Evolutionary conservation across 1,140 invertebrate species (phyloP).

Genomic region (Musca vetustissima): DNA sequence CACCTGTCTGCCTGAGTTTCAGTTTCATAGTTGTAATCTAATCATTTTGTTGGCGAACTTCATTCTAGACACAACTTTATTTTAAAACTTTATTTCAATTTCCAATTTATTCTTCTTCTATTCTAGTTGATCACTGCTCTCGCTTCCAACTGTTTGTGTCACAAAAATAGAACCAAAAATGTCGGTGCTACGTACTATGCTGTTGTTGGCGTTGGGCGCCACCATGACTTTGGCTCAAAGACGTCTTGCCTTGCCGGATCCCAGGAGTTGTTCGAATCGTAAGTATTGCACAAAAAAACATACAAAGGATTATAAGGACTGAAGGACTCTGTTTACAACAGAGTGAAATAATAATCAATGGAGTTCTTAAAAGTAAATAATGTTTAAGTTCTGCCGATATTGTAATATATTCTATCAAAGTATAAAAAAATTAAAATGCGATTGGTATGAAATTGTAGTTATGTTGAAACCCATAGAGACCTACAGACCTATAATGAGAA

Average conservation of each 20-base stretch:
- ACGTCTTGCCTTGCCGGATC: conserved; percentile 82
- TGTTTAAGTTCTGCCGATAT: no score
- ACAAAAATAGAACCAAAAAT: conserved; percentile 30
- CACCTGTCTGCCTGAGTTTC: no score
- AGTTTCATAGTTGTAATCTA: not conserved
- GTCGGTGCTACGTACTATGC: conserved; percentile 52
- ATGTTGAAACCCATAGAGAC: no score
- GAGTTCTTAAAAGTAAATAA: no score
- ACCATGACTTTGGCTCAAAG: conserved; percentile 75
- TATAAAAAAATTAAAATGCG: no score
- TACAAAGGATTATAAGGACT: not conserved
- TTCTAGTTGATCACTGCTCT: conserved; percentile 20
- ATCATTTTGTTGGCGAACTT: conserved; percentile 19
- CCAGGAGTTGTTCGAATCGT: conserved; percentile 84
- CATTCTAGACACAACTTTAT: conserved; percentile 6
- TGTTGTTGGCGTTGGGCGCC: conserved; percentile 67
- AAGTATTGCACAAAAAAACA: conserved; percentile 55
- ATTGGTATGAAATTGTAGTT: no score
- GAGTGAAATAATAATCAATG: no score
- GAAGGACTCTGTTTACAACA: no score
- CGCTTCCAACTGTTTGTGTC: not conserved
- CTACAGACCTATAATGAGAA: no score
- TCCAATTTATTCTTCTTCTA: conserved; percentile 20
- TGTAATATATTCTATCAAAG: no score
- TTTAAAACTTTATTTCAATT: conserved; percentile 15